These are phyloP conservation scores for Biston betularia DNA, from an alignment of 2,888 invertebrate genomes.

Conservation along the genomic window DNA sequence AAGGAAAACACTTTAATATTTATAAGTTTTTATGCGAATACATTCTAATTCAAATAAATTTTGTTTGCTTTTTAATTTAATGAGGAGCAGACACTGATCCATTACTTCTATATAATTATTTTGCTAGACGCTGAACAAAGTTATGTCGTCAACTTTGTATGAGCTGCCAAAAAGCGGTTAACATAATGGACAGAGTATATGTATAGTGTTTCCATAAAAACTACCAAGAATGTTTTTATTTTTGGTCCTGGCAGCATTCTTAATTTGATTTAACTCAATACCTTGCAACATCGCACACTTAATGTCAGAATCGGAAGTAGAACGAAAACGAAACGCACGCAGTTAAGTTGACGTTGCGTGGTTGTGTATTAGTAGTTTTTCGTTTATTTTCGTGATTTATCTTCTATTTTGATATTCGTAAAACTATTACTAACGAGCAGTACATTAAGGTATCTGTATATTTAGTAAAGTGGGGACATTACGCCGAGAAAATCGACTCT, in stretches of 20 bases:
- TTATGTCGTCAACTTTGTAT: no score
- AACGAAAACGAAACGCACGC: conserved; percentile 38
- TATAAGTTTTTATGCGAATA: conserved; percentile 22
- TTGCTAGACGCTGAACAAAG: no score
- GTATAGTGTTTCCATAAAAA: conserved; percentile 2
- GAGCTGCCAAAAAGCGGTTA: no score
- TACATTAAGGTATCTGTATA: conserved; percentile 33
- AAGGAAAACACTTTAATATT: conserved; percentile 12
- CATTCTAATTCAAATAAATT: background rate
- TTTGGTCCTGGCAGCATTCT: conserved; percentile 20
- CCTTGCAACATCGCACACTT: conserved; percentile 31
- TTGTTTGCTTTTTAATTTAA: background rate
- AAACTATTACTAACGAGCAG: conserved; percentile 37
- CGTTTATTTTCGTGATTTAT: conserved; percentile 58
- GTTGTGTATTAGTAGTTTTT: conserved; percentile 61
- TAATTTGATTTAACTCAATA: conserved; percentile 11
- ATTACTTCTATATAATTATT: no score
- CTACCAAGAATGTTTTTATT: conserved; percentile 8
- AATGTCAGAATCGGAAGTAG: conserved; percentile 30
- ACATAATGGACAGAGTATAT: no score
- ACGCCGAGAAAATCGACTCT: conserved; percentile 17
- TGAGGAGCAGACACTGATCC: background rate
- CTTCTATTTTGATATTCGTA: conserved; percentile 43
- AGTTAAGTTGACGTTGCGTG: conserved; percentile 62
- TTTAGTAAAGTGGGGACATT: conserved; percentile 22